Percentiles rank a stretch among this genome's conserved stretches.
phyloP scores from a whole-genome alignment of 1,140 invertebrate genomes.

The Aphidius gifuensis region DNA sequence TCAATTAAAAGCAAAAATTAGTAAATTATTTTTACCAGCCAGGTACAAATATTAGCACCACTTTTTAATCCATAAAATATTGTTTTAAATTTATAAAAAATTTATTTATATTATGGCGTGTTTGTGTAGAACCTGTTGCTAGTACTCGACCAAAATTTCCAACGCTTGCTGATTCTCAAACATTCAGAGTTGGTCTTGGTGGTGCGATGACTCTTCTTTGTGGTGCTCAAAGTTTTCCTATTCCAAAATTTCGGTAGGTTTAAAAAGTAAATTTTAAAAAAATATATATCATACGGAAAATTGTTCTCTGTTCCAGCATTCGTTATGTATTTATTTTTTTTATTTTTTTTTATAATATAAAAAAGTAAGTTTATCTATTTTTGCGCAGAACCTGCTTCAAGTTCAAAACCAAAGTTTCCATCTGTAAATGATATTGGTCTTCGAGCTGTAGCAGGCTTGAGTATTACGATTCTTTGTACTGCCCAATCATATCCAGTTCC shows the following conservation, averaged over 20 bases:
- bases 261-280: not conserved
- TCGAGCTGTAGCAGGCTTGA: constrained; percentile 41
- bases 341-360: not conserved
- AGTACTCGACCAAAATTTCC: constrained; percentile 53
- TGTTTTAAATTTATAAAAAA: no score
- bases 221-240: constrained; percentile 66
- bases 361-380: constrained; percentile 1
- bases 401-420: constrained; percentile 42
- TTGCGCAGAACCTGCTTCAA: constrained; percentile 42
- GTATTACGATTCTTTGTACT: constrained; percentile 60
- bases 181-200: constrained; percentile 45
- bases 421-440: constrained; percentile 44
- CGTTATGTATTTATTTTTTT: not conserved
- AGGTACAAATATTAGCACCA: not conserved
- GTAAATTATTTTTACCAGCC: no score
- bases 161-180: constrained; percentile 48
- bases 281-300: no score
- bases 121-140: constrained; percentile 47
- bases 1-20: no score
- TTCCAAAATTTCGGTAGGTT: constrained; percentile 61
- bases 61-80: not conserved
- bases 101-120: not conserved
- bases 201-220: constrained; percentile 58
- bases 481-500: constrained; percentile 67
- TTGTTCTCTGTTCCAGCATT: constrained; percentile 19